Conservation (phyloP, 2,888 invertebrate genomes). For the Phorcus lineatus region DNA sequence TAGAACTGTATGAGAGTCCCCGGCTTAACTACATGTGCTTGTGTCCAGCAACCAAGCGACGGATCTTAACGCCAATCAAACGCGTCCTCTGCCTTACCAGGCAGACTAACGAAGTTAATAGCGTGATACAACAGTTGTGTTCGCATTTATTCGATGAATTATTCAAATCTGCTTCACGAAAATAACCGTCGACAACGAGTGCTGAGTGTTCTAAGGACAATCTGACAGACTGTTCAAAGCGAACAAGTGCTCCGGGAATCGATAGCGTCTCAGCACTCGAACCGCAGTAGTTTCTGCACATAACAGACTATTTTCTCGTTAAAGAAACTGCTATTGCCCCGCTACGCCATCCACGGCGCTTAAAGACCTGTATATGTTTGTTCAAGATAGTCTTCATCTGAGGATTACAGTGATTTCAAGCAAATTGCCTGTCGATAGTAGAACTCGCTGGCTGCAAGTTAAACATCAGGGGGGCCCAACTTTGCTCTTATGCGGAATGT, state of each 20-base stretch:
- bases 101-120: not conserved
- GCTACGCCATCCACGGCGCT: not conserved
- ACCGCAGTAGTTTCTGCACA: not conserved
- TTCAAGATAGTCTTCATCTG: not conserved
- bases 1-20: too few relatives aligned
- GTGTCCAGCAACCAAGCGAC: too few relatives aligned
- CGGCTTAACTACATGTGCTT: too few relatives aligned
- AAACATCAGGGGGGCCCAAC: not conserved
- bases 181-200: conserved; percentile 5
- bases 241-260: not conserved
- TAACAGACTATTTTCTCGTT: not conserved
- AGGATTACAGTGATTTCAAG: too few relatives aligned
- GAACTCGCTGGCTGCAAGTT: not conserved
- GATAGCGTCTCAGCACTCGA: not conserved
- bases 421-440: not conserved
- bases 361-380: not conserved
- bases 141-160: not conserved
- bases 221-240: not conserved
- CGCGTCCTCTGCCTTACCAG: not conserved
- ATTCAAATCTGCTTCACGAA: not conserved
- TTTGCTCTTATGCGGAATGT: too few relatives aligned
- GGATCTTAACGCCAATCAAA: too few relatives aligned
- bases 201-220: not conserved
- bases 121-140: conserved; percentile 12
- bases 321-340: not conserved